Evolutionary conservation across 2,888 invertebrate species (phyloP), one percentile per base, ranked within the genome.

Genomic region (Baronia brevicornis): DNA sequence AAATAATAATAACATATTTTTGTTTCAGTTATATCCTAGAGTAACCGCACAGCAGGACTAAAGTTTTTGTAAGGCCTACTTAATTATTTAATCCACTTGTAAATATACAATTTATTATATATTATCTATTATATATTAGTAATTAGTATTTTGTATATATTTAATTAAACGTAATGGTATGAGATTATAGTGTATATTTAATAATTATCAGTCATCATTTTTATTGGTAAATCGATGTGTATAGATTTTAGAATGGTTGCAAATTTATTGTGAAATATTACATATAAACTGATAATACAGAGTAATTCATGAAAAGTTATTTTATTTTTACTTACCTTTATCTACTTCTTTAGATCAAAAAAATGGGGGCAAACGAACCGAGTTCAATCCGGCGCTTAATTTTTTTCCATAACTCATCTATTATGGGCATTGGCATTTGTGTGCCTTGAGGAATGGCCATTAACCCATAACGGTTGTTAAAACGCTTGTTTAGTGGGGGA

Each of bases 11-110:
- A n/a, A 12, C 14, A 13, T 4, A 11, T 23, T 23, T 19, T 60
- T 57, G 44, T 85, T 84, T 1, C 82, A 88, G 88, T 82, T 88
- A 67, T 88, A 88, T 65, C 88, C 88, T 57, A 84, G 88, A 73
- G 87, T 88, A 67, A 85, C 86, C 65, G 69, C 86, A 53, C 87
- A 87, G 77, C 85, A 82, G 53, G 84, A 84, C 41, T 77, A 43
- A 56, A 36, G 41, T 61, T 54, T 44, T 44, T 42, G 46, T 54
- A 60, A 60, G 64, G 73, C 66, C 66, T 72, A 69, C 72, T 64
- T 65, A 61, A 56, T 60, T n/a, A 10, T 8, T 36, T 23, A 31
- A 24, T 19, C 7, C 12, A 31, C 22, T 27, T 82, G 82, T 82
- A 79, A 71, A n/a, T n/a, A n/a, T n/a, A n/a, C n/a, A n/a, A n/a